A percentile compares a stretch with the other conserved stretches of the same genome.
phyloP scores from a whole-genome alignment of 2,113 vertebrate species.

The Phocoena phocoena region DNA sequence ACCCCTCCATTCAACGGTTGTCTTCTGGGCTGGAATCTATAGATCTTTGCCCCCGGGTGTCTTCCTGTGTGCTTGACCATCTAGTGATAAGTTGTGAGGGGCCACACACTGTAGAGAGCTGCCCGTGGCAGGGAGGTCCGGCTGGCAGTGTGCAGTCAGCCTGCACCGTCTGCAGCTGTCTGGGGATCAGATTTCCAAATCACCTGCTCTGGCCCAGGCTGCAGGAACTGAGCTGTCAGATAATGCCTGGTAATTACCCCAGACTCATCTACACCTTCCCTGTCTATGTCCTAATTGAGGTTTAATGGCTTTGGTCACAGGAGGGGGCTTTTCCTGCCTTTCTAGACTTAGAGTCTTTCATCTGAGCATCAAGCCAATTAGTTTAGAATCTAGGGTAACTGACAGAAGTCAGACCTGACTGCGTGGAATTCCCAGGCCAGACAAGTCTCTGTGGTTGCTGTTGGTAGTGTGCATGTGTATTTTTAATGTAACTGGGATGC shows the following conservation, averaged over 20 bases:
- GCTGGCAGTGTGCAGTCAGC: constrained; percentile 64
- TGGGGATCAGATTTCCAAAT: constrained; percentile 89
- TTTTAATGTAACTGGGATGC: neutral
- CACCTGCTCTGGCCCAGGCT: constrained; percentile 84
- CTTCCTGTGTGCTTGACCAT: rapidly evolving
- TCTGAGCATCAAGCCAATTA: constrained; percentile 74
- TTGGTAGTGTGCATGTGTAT: no score
- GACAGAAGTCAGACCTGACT: constrained; percentile 53
- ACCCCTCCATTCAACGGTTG: rapidly evolving
- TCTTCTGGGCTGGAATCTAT: neutral
- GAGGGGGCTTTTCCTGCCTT: constrained; percentile 70
- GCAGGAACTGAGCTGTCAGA: constrained; percentile 85
- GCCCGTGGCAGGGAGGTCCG: constrained; percentile 69
- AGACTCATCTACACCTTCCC: constrained; percentile 80
- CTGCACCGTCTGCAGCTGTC: constrained; percentile 87
- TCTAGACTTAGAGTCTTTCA: constrained; percentile 56
- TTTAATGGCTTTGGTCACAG: constrained; percentile 71
- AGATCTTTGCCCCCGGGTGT: neutral
- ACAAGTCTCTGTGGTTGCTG: neutral
- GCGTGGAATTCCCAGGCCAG: neutral
- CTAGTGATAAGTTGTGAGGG: constrained; percentile 15
- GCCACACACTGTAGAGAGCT: constrained; percentile 69
- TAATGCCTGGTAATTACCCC: constrained; percentile 80
- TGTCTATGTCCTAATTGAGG: constrained; percentile 82
- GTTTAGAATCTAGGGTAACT: constrained; percentile 46